A percentile compares a stretch with the other conserved stretches of the same genome.
These are phyloP conservation scores for Pocota personata DNA, from an alignment of 2,888 invertebrate species.

Conservation along the genomic window DNA sequence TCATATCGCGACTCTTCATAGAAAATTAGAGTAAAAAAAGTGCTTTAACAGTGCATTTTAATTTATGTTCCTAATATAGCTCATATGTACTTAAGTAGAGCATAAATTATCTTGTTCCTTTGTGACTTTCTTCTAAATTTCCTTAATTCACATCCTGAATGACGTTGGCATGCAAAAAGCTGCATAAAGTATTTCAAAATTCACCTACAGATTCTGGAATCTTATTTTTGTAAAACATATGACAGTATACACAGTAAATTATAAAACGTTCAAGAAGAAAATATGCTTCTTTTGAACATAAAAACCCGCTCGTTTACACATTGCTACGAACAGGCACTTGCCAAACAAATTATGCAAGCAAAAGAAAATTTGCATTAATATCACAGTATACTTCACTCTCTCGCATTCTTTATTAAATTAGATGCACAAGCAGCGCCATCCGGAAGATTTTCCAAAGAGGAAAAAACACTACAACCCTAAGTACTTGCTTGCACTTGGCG, in stretches of 20 bases:
- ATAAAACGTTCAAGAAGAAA: neutral
- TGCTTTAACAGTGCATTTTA: too few species aligned
- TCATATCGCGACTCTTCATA: too few species aligned
- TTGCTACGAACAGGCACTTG: constrained; percentile 13
- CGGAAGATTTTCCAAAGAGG: constrained; percentile 56
- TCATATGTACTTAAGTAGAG: too few species aligned
- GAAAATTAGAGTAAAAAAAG: too few species aligned
- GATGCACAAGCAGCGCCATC: constrained; percentile 64
- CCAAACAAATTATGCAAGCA: constrained; percentile 54
- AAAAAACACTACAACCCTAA: constrained; percentile 49
- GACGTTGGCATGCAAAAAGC: neutral
- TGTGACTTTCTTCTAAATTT: neutral
- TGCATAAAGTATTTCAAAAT: neutral
- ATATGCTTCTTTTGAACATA: neutral
- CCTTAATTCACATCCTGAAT: neutral
- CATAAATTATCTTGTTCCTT: too few species aligned
- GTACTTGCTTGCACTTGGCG: constrained; percentile 55
- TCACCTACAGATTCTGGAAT: neutral
- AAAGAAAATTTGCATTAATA: constrained; percentile 59
- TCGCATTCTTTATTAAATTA: constrained; percentile 65
- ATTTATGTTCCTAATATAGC: too few species aligned
- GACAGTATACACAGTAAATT: neutral
- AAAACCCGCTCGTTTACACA: constrained; percentile 36
- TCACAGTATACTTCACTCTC: constrained; percentile 45
- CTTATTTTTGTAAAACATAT: neutral